Evolutionary conservation across 2,888 invertebrate species (phyloP).

Genomic region (Gandaritis pyraliata): DNA sequence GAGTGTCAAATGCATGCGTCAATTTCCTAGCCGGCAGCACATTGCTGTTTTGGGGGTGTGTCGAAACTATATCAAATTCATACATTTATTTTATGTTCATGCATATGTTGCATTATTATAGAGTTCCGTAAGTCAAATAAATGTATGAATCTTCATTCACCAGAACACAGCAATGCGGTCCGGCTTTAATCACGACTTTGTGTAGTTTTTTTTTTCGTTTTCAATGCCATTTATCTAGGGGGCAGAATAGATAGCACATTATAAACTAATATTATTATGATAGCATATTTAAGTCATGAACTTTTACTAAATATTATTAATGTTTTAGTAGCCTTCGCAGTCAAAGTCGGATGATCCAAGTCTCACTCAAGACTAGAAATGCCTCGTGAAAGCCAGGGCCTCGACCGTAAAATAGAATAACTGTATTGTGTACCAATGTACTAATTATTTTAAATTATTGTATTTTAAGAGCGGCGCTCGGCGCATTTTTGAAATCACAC

Average conservation of each 20-base stretch:
- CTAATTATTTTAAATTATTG: constrained; percentile 79
- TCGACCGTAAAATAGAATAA: constrained; percentile 55
- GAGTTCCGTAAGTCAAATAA: too few species aligned
- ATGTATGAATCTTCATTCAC: too few species aligned
- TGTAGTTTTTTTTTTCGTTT: constrained; percentile 11
- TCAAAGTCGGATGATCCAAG: constrained; percentile 24
- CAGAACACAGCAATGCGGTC: too few species aligned
- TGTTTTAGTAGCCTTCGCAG: constrained; percentile 21
- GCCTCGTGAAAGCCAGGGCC: constrained; percentile 52
- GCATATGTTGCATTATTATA: too few species aligned
- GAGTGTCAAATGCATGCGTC: neutral
- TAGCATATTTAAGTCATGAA: constrained; percentile 16
- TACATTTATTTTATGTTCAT: too few species aligned
- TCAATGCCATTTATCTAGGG: constrained; percentile 18
- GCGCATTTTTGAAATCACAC: constrained; percentile 80
- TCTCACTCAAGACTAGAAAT: constrained; percentile 34
- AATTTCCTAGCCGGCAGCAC: constrained; percentile 1
- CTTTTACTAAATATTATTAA: constrained; percentile 18
- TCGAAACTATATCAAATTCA: too few species aligned
- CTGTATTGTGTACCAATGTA: constrained; percentile 62
- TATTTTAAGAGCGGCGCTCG: constrained; percentile 75
- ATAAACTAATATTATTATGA: constrained; percentile 15
- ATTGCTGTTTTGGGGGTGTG: too few species aligned
- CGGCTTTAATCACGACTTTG: neutral
- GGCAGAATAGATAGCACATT: constrained; percentile 17